These are phyloP conservation scores for Papilio elwesi DNA, from an alignment of 2,888 invertebrate genomes.

Conservation along the genomic window DNA sequence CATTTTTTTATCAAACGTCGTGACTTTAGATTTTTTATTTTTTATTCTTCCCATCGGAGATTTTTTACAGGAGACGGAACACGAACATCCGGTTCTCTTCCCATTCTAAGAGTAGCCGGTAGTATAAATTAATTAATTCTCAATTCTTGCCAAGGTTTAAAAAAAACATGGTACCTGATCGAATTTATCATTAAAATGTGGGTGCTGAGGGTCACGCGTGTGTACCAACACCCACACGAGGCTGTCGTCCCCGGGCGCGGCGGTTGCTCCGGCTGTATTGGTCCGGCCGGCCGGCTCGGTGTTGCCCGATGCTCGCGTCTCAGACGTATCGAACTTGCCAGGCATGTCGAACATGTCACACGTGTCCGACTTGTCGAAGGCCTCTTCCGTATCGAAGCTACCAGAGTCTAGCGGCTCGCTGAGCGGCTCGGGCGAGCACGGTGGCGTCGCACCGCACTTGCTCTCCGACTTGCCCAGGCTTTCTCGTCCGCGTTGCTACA, in stretches of 20 bases:
- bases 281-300: constrained; percentile 53
- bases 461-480: constrained; percentile 58
- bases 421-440: constrained; percentile 54
- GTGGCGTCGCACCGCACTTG: constrained; percentile 84
- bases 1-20: too few species aligned
- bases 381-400: not conserved
- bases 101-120: too few species aligned
- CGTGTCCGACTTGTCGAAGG: not conserved
- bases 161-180: constrained; percentile 72
- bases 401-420: constrained; percentile 13
- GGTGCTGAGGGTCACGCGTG: constrained; percentile 86
- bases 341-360: not conserved
- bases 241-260: constrained; percentile 84
- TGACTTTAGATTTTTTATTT: too few species aligned
- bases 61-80: too few species aligned
- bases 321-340: constrained; percentile 62
- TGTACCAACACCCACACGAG: constrained; percentile 89
- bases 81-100: too few species aligned
- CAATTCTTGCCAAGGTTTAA: not conserved
- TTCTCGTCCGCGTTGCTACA: constrained; percentile 30
- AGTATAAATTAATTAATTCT: too few species aligned
- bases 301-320: constrained; percentile 43
- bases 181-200: constrained; percentile 86
- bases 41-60: too few species aligned
- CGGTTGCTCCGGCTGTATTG: constrained; percentile 44